Percentiles rank a stretch among this genome's conserved stretches.
phyloP scores from a whole-genome alignment of 2,113 vertebrate genomes.

The Rousettus leschenaultii region DNA sequence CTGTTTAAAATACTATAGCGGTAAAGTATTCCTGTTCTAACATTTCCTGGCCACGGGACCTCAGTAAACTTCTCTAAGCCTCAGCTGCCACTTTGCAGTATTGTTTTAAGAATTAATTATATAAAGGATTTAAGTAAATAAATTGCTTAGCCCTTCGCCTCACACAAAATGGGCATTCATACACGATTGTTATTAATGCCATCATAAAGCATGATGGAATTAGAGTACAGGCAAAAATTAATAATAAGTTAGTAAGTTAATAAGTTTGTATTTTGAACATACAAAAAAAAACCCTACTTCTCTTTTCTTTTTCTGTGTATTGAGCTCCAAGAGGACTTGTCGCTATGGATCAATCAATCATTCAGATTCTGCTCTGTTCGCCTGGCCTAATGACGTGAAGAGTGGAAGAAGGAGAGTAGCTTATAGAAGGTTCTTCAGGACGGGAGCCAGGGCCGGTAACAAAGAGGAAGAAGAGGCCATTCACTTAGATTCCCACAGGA shows the following conservation, averaged over 20 bases:
- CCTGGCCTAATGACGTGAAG: background rate
- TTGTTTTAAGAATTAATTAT: background rate
- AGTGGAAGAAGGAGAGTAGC: background rate
- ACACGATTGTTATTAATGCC: background rate
- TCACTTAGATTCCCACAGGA: background rate
- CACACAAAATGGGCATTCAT: background rate
- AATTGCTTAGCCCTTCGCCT: background rate
- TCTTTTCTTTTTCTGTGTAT: background rate
- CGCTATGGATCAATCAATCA: background rate
- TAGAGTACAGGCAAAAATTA: background rate
- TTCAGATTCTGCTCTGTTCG: background rate
- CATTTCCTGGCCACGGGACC: background rate
- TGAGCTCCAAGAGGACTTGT: background rate
- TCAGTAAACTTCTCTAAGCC: background rate
- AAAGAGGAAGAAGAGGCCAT: background rate
- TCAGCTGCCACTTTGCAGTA: background rate
- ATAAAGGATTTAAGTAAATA: background rate
- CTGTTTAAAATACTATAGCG: background rate
- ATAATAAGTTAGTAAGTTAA: background rate
- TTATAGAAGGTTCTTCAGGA: background rate
- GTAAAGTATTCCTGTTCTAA: background rate
- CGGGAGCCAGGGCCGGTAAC: background rate
- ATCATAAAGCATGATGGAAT: background rate
- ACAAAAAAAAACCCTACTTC: background rate
- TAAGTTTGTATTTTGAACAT: background rate